Percentiles rank a stretch among this genome's conserved stretches.
Evolutionary conservation across 2,113 vertebrate genomes (phyloP).

Genomic region (Pitta sordida): DNA sequence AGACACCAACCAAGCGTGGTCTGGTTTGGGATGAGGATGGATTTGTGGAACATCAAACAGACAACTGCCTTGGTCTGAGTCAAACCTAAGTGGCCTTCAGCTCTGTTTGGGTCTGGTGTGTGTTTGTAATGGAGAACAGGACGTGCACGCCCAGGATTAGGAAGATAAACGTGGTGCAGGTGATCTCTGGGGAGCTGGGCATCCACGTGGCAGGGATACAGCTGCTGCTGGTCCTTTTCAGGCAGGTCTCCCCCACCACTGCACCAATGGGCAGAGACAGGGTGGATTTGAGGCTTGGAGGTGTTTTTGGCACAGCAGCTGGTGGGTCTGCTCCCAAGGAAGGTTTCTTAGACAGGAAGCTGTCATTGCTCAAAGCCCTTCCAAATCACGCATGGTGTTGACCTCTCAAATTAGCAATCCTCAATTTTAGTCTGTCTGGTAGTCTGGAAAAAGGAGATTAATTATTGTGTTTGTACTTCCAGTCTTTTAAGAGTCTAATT

Average conservation of each 20-base stretch:
- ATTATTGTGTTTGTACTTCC: background rate
- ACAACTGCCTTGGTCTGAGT: background rate
- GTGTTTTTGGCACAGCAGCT: background rate
- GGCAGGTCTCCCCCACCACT: background rate
- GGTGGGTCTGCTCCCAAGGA: background rate
- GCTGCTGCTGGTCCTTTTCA: background rate
- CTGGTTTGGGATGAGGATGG: background rate
- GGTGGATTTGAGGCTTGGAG: background rate
- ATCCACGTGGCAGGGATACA: background rate
- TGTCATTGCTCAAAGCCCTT: background rate
- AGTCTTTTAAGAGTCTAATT: background rate
- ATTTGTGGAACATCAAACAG: background rate
- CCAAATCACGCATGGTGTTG: background rate
- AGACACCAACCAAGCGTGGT: accelerated
- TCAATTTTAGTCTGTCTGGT: background rate
- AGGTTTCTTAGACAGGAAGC: background rate
- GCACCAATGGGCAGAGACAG: background rate
- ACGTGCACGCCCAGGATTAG: background rate
- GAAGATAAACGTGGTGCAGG: background rate
- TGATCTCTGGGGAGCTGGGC: background rate
- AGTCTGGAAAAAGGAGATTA: background rate
- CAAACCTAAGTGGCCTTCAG: background rate
- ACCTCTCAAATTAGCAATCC: background rate
- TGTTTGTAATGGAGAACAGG: background rate
- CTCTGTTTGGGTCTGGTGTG: background rate